Conservation (phyloP, 1,140 invertebrate species). For the Trigoniulus corallinus region DNA sequence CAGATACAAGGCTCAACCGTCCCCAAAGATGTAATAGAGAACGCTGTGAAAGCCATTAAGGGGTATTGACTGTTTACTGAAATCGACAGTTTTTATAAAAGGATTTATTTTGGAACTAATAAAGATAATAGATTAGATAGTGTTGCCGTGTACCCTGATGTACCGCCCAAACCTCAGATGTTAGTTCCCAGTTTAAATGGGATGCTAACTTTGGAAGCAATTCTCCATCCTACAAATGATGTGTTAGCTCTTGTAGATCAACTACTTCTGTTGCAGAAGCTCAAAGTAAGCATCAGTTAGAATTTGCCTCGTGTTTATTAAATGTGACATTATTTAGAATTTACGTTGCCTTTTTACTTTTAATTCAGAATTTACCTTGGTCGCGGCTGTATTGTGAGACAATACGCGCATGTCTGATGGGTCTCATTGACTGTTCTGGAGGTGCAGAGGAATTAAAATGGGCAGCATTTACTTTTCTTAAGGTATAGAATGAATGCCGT, state of each 20-base stretch:
- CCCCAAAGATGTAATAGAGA: slow-evolving; percentile 14
- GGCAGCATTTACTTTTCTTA: slow-evolving; percentile 83
- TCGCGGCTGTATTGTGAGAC: slow-evolving; percentile 64
- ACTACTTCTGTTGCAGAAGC: slow-evolving; percentile 57
- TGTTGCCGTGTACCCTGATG: slow-evolving; percentile 48
- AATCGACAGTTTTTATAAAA: background rate
- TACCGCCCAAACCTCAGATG: slow-evolving; percentile 29
- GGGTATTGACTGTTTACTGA: background rate
- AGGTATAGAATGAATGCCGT: slow-evolving; percentile 23
- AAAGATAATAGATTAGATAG: slow-evolving; percentile 6
- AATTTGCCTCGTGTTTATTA: background rate
- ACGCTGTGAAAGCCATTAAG: slow-evolving; percentile 6
- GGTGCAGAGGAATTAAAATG: slow-evolving; percentile 66
- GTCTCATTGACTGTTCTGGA: slow-evolving; percentile 60
- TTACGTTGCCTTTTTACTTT: background rate
- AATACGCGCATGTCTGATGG: slow-evolving; percentile 70
- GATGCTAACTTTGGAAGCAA: slow-evolving; percentile 22
- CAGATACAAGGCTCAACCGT: slow-evolving; percentile 11
- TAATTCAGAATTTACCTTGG: slow-evolving; percentile 13
- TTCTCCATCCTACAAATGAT: slow-evolving; percentile 38
- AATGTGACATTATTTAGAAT: background rate
- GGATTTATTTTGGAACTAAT: background rate
- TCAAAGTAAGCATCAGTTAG: slow-evolving; percentile 38
- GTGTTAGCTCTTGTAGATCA: slow-evolving; percentile 60
- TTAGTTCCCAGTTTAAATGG: slow-evolving; percentile 7